Evolutionary conservation across 2,113 vertebrate species (phyloP).

Genomic region (Myotis yumanensis): DNA sequence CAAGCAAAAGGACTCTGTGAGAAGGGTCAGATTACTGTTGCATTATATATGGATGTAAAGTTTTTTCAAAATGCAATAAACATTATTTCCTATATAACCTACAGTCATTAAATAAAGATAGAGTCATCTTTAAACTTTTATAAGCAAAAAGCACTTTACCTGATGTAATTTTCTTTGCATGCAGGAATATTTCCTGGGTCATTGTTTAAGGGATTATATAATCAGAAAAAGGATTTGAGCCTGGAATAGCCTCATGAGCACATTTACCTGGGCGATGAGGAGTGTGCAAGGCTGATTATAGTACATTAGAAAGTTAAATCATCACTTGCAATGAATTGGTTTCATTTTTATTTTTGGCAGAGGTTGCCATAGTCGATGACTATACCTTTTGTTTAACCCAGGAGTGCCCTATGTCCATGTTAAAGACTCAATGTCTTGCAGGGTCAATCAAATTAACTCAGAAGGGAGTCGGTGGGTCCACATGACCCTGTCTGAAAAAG

Average conservation of each 20-base stretch:
- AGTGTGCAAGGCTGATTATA: background rate
- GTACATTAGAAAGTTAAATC: background rate
- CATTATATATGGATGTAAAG: background rate
- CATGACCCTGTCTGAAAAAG: background rate
- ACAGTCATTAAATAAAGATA: background rate
- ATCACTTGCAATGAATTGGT: background rate
- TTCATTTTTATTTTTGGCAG: constrained; percentile 3
- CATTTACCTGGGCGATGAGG: background rate
- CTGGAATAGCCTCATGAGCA: background rate
- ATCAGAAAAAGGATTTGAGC: background rate
- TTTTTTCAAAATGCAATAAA: background rate
- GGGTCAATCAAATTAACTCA: background rate
- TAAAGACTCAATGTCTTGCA: background rate
- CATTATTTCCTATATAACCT: background rate
- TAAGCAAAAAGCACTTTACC: background rate
- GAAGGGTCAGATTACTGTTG: background rate
- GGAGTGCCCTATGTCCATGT: background rate
- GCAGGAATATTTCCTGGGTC: background rate
- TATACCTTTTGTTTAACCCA: background rate
- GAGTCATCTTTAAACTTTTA: background rate
- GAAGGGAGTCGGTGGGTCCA: background rate
- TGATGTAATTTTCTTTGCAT: constrained; percentile 12
- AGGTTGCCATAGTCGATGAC: background rate
- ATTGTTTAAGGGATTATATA: background rate
- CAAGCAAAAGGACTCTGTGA: background rate